phyloP scores from a whole-genome alignment of 53 echinoderm and acorn worm species.

The Echinarachnius parma region DNA sequence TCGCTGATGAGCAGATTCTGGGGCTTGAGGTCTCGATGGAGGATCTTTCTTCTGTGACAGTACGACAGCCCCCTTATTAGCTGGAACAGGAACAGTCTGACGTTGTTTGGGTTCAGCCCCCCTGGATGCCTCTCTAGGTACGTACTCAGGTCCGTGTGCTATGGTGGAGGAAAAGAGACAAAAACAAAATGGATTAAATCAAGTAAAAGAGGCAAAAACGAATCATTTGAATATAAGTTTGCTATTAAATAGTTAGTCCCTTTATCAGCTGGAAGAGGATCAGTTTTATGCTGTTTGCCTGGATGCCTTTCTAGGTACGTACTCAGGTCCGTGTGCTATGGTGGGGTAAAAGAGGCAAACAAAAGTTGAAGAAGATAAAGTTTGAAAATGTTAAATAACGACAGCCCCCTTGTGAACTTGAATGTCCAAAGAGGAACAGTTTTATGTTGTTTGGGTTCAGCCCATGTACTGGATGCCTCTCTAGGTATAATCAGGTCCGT shows the following conservation, averaged over 20 bases:
- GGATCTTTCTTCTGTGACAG: conserved; percentile 78
- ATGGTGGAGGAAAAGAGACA: conserved; percentile 1
- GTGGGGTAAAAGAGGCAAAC: not conserved
- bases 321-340: conserved; percentile 93
- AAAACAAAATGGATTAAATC: too few relatives aligned
- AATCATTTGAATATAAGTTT: too few relatives aligned
- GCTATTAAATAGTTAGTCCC: too few relatives aligned
- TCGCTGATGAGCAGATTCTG: conserved; percentile 98
- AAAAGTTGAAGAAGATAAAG: too few relatives aligned
- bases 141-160: conserved; percentile 96
- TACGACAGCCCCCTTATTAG: conserved; percentile 83
- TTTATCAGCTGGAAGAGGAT: conserved; percentile 93
- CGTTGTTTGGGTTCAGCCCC: conserved; percentile 83
- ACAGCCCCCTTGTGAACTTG: conserved; percentile 85
- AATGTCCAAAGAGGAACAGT: conserved; percentile 95
- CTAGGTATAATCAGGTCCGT: conserved; percentile 96
- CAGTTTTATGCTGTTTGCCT: conserved; percentile 80
- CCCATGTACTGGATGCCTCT: conserved; percentile 89
- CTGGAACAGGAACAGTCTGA: conserved; percentile 92
- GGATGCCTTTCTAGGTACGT: conserved; percentile 93
- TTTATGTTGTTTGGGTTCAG: conserved; percentile 82
- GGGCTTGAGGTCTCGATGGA: conserved; percentile 95
- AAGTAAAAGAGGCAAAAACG: too few relatives aligned
- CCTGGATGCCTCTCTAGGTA: conserved; percentile 95
- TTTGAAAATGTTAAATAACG: conserved; percentile 84